phyloP scores from a whole-genome alignment of 2,113 vertebrate species.

The Phalacrocorax brasilianus region DNA sequence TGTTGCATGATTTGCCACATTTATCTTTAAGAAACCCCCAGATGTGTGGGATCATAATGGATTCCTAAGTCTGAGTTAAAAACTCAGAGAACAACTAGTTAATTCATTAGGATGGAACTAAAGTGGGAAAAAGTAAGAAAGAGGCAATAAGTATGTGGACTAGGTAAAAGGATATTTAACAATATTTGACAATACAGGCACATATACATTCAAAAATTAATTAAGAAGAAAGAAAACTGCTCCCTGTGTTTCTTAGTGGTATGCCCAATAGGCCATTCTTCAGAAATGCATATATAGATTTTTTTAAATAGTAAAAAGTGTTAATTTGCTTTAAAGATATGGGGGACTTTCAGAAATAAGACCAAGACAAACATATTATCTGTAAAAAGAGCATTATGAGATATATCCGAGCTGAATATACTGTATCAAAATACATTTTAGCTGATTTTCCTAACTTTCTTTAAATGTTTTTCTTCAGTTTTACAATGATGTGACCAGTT shows the following conservation, averaged over 20 bases:
- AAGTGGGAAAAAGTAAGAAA: not conserved
- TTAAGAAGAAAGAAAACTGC: not conserved
- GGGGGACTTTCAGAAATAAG: not conserved
- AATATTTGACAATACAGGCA: not conserved
- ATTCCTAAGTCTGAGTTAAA: not conserved
- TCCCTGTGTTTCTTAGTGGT: not conserved
- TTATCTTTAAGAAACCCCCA: not conserved
- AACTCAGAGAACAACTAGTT: not conserved
- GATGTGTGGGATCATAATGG: not conserved
- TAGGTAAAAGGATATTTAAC: not conserved
- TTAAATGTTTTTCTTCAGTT: not conserved
- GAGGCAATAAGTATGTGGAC: not conserved
- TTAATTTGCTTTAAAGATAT: not conserved
- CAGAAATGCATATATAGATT: not conserved
- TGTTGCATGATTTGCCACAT: not conserved
- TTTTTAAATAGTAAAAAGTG: not conserved
- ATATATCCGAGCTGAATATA: not conserved
- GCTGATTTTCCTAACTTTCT: not conserved
- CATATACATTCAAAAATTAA: not conserved
- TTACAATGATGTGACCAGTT: not conserved
- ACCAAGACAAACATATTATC: not conserved
- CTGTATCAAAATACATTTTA: not conserved
- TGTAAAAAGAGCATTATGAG: not conserved
- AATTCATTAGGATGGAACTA: not conserved
- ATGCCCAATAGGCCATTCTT: not conserved